phyloP scores from a whole-genome alignment of 2,797 vertebrate genomes.

The Pelobates cultripes region DNA sequence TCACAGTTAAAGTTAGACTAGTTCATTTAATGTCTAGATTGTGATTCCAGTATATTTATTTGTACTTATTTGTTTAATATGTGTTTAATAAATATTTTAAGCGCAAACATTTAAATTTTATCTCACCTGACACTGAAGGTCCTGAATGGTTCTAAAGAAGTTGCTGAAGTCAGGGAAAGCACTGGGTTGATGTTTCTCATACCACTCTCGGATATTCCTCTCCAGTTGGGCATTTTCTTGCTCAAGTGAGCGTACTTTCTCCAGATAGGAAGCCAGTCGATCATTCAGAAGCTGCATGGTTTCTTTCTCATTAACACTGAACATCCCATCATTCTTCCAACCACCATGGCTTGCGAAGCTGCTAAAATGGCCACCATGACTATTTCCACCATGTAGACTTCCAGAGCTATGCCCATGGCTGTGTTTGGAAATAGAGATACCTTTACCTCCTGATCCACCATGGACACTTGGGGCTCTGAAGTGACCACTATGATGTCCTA shows the following conservation, averaged over 20 bases:
- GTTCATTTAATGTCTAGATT: no score
- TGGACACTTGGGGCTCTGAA: conserved; percentile 67
- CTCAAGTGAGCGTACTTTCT: conserved; percentile 85
- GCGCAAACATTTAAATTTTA: not conserved
- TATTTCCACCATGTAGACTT: conserved; percentile 38
- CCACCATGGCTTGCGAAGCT: conserved; percentile 58
- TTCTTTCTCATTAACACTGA: conserved; percentile 78
- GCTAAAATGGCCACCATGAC: conserved; percentile 58
- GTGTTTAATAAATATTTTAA: not conserved
- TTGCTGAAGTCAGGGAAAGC: conserved; percentile 75
- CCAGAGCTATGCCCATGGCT: conserved; percentile 59
- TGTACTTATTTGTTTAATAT: no score
- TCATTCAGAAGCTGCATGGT: conserved; percentile 91
- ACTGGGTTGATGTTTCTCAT: conserved; percentile 73
- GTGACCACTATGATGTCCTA: conserved; percentile 10
- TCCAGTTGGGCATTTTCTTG: conserved; percentile 73
- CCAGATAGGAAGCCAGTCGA: conserved; percentile 85
- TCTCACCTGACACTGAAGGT: conserved; percentile 86
- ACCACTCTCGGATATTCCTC: conserved; percentile 78
- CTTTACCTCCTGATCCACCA: conserved; percentile 66
- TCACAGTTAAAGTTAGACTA: no score
- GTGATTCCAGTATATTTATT: not conserved
- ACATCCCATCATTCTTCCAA: conserved; percentile 59
- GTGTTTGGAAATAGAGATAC: conserved; percentile 64
- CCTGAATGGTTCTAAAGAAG: conserved; percentile 74